Percentiles rank a stretch among this genome's conserved stretches.
phyloP scores from a whole-genome alignment of 1,140 invertebrate genomes.

The Drosophila ficusphila region DNA sequence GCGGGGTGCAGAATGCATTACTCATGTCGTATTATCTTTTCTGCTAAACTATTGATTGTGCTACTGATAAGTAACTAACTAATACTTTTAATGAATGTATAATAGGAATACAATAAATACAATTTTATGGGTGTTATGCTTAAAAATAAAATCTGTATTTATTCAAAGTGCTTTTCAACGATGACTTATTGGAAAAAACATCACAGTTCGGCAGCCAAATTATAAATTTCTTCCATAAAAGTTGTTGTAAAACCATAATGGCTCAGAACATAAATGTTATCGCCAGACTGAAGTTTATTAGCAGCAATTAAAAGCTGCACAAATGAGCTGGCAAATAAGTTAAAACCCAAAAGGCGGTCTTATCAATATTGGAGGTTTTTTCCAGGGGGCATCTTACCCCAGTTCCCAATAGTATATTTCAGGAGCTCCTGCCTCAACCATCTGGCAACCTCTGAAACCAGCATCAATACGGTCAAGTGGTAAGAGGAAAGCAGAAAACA shows the following conservation, averaged over 20 bases:
- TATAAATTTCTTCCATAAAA: neutral
- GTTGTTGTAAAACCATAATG: neutral
- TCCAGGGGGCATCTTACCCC: too few species aligned
- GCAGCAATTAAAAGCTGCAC: neutral
- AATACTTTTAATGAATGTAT: neutral
- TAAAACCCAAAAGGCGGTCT: too few species aligned
- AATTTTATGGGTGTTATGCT: neutral
- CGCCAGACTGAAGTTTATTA: constrained; percentile 19
- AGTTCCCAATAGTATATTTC: too few species aligned
- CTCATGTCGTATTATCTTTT: neutral
- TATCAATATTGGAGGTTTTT: too few species aligned
- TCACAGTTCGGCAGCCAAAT: neutral
- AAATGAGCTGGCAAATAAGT: too few species aligned
- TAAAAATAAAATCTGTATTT: neutral
- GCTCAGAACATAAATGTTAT: neutral
- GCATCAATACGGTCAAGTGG: constrained; percentile 59
- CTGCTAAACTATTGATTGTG: neutral
- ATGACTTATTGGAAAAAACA: neutral
- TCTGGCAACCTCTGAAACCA: constrained; percentile 28
- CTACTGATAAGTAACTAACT: neutral
- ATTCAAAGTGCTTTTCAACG: neutral
- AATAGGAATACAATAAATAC: neutral
- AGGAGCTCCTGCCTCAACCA: neutral
- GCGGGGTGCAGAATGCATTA: neutral
- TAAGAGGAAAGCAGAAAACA: constrained; percentile 29